A percentile compares a stretch with the other conserved stretches of the same genome.
Evolutionary conservation across 2,113 vertebrate genomes (phyloP).

Genomic region (Nicator chloris): DNA sequence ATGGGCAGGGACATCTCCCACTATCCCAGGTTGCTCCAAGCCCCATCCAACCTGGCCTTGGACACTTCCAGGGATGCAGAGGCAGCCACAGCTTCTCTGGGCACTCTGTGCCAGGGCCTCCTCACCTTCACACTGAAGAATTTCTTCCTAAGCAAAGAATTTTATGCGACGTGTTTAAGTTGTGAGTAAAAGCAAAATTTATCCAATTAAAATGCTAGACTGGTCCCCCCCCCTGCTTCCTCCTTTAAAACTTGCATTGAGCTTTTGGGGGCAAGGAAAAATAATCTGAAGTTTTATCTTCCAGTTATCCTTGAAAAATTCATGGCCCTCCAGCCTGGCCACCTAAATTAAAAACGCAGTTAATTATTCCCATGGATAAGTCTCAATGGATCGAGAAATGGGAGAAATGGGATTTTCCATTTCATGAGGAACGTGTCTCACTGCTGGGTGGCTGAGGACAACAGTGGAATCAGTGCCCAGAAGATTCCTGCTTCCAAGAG

Average conservation of each 20-base stretch:
- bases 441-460: neutral
- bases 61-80: neutral
- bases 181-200: neutral
- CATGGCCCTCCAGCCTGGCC: rapidly evolving
- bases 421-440: neutral
- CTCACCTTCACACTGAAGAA: rapidly evolving
- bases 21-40: rapidly evolving
- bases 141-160: neutral
- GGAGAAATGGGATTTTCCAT: neutral
- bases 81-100: neutral
- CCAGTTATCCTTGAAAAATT: neutral
- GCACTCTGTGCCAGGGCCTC: neutral
- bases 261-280: neutral
- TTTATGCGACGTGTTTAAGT: neutral
- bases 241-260: neutral
- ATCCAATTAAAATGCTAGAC: neutral
- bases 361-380: neutral
- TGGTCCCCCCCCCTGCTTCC: too few species aligned
- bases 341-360: neutral
- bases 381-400: too few species aligned
- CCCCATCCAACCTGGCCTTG: rapidly evolving
- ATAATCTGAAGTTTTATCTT: neutral
- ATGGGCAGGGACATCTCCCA: neutral
- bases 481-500: neutral
- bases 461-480: neutral